Base-by-base conservation (phyloP, 2,113 vertebrate species). In the Tachysurus vachellii region DNA sequence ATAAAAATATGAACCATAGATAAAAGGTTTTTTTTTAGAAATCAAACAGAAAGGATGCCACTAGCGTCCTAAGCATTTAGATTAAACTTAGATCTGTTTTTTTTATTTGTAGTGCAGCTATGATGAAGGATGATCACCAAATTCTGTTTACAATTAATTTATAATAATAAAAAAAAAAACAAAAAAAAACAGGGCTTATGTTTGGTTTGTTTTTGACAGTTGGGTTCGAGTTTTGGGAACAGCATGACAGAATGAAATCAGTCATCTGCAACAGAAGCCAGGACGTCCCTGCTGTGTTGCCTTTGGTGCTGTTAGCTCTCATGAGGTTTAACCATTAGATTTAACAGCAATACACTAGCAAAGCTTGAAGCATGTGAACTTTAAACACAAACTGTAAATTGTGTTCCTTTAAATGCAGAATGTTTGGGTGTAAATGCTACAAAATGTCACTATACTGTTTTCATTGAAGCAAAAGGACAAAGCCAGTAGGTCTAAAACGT, bases 151-250 rank as follows among this genome's bases (percentile, higher is more conserved):
- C 47, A 50, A 50, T 36, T 1, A 36, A 36, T 1, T 36, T 36
- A 36, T 36, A 36, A 36, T 36, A 36, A 7, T 12, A 19, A 23
- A 23, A 44, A 73, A 73, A 73, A 44, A 11, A 44, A n/a, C 26
- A 53, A 77, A 56, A 9, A 80, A 81, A 86, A 68, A 68, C 50
- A 66, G 28, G 42, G 81, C 88, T 85, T 83, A 70, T 54, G 73
- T 83, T 80, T 86, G 85, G 66, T 73, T 71, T 86, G 84, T 79
- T 87, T 81, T 77, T 84, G 80, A 68, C 83, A 83, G 84, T 80
- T 82, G 77, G 85, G 84, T 66, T 86, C 16, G 59, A 86, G 84
- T 83, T 82, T 76, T 71, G 26, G 56, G 77, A 77, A 70, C 62
- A 82, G 80, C 54, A 62, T 64, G 31, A 73, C 79, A 81, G 64